These are phyloP conservation scores for Cryptus viduatorius DNA, from an alignment of 2,888 invertebrate genomes.

Conservation along the genomic window DNA sequence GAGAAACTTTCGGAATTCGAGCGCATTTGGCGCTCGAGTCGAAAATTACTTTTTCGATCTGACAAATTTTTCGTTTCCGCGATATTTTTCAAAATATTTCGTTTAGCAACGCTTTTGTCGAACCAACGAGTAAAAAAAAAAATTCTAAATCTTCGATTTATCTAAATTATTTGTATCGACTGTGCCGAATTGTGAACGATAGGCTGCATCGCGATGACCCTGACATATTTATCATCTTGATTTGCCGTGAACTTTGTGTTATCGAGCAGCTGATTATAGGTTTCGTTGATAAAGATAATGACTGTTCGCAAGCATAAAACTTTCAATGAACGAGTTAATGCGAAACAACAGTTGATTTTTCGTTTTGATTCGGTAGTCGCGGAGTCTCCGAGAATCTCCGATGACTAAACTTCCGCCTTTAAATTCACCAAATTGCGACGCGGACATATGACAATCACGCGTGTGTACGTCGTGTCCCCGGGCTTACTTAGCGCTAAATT, in stretches of 20 bases:
- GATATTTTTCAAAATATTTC: background rate
- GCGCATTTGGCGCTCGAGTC: no score
- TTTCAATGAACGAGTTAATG: background rate
- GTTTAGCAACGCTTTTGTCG: background rate
- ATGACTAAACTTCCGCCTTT: background rate
- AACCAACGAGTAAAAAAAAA: background rate
- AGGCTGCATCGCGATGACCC: background rate
- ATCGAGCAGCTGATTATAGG: constrained; percentile 5
- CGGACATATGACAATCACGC: no score
- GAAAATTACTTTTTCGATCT: no score
- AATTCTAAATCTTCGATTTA: no score
- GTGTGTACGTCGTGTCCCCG: no score
- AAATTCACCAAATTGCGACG: background rate
- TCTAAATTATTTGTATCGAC: background rate
- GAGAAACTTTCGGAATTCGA: no score
- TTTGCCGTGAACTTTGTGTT: constrained; percentile 13
- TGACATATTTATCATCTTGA: constrained; percentile 37
- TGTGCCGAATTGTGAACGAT: background rate
- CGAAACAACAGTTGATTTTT: constrained; percentile 10
- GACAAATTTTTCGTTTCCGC: background rate
- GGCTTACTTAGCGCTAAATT: background rate
- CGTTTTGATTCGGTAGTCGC: background rate
- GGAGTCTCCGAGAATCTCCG: background rate
- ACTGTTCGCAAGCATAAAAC: background rate
- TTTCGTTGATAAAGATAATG: constrained; percentile 5